Evolutionary conservation across 2,888 invertebrate species (phyloP).

Genomic region (Mylabris sibirica): DNA sequence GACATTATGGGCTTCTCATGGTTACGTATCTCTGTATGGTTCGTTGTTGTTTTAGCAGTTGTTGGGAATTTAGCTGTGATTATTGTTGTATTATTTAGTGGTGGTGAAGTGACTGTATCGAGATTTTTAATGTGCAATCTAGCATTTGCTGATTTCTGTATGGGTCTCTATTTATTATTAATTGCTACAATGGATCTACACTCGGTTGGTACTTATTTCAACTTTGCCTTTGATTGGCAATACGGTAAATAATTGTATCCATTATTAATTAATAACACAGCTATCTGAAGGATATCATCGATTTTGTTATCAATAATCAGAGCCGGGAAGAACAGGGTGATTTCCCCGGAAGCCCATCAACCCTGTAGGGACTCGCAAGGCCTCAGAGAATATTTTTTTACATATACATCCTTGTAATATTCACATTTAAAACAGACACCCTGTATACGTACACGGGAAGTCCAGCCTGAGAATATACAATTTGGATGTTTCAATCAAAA

Average conservation of each 20-base stretch:
- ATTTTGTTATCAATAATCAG: too few species aligned
- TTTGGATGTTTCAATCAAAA: too few species aligned
- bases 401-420: too few species aligned
- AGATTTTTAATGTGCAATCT: slow-evolving; percentile 82
- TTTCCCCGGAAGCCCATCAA: too few species aligned
- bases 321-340: too few species aligned
- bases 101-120: slow-evolving; percentile 68
- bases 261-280: too few species aligned
- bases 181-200: slow-evolving; percentile 84
- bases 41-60: slow-evolving; percentile 82
- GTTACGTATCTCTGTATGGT: slow-evolving; percentile 84
- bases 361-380: too few species aligned
- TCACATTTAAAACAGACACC: too few species aligned
- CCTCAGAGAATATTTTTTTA: too few species aligned
- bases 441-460: too few species aligned
- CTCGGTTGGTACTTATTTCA: slow-evolving; percentile 87
- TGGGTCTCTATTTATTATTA: slow-evolving; percentile 84
- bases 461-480: too few species aligned
- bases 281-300: too few species aligned
- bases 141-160: slow-evolving; percentile 87
- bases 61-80: slow-evolving; percentile 86
- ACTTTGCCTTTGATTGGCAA: slow-evolving; percentile 91
- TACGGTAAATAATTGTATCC: slow-evolving; percentile 63
- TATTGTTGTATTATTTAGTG: slow-evolving; percentile 74
- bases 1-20: slow-evolving; percentile 87